A percentile compares a stretch with the other conserved stretches of the same genome.
phyloP scores from a whole-genome alignment of 2,113 vertebrate species.

The Phalacrocorax aristotelis region DNA sequence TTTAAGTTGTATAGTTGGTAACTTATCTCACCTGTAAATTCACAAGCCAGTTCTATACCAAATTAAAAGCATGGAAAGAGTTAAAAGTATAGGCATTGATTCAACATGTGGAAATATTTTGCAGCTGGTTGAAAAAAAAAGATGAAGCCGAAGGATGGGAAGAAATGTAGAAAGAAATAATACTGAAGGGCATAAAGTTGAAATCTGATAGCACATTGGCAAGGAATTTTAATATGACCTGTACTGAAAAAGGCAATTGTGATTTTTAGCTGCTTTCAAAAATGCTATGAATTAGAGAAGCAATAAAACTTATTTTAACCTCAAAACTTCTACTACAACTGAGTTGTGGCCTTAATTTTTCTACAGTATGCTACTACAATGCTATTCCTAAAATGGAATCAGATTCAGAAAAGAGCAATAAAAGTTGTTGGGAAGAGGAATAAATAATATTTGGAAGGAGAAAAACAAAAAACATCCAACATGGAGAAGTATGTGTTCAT shows the following conservation, averaged over 20 bases:
- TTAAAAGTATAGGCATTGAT: background rate
- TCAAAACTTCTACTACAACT: background rate
- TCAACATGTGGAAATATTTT: background rate
- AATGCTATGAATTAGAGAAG: background rate
- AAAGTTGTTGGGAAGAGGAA: background rate
- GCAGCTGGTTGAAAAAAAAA: background rate
- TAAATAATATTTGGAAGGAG: background rate
- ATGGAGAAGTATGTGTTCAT: background rate
- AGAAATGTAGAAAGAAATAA: background rate
- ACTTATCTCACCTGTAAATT: background rate
- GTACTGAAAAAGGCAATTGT: background rate
- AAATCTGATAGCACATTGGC: background rate
- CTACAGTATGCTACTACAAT: background rate
- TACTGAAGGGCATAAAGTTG: background rate
- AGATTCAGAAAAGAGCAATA: background rate
- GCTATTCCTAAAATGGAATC: background rate
- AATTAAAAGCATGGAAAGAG: background rate
- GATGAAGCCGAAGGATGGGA: background rate
- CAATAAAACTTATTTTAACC: background rate
- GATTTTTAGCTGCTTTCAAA: background rate
- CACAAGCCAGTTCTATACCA: background rate
- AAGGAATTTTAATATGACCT: background rate
- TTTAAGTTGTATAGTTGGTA: background rate
- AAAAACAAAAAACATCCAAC: background rate
- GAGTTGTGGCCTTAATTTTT: background rate